Evolutionary conservation across 1,140 invertebrate species (phyloP).

Genomic region (Neotoxoptera formosana): DNA sequence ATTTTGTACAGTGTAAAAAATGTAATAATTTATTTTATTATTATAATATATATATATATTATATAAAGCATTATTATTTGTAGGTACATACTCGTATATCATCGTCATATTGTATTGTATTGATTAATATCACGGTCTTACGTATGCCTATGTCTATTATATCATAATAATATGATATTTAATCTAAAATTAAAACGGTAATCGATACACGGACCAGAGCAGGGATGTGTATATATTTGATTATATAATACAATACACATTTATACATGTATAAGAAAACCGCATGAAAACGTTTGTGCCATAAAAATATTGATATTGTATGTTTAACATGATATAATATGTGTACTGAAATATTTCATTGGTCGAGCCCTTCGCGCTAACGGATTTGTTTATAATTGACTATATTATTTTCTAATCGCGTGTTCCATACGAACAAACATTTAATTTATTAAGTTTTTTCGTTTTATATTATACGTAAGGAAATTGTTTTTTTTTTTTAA

Average conservation of each 20-base stretch:
- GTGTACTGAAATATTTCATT: slow-evolving; percentile 33
- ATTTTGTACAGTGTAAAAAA: background rate
- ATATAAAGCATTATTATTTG: background rate
- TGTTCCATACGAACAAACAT: slow-evolving; percentile 47
- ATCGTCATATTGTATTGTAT: background rate
- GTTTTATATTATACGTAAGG: slow-evolving; percentile 34
- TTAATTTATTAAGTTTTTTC: slow-evolving; percentile 55
- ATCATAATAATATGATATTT: slow-evolving; percentile 6
- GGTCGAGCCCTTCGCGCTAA: background rate
- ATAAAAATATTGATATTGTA: slow-evolving; percentile 36
- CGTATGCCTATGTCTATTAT: background rate
- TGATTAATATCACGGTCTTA: background rate
- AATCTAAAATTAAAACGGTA: background rate
- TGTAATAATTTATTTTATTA: background rate
- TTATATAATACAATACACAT: background rate
- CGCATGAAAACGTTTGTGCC: slow-evolving; percentile 47
- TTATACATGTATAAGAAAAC: background rate
- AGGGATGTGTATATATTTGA: background rate
- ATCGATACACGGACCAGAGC: slow-evolving; percentile 1
- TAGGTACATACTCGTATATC: background rate
- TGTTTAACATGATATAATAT: background rate
- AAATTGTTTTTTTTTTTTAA: slow-evolving; percentile 44
- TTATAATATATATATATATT: background rate
- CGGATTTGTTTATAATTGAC: background rate
- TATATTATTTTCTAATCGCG: slow-evolving; percentile 1